A percentile compares a stretch with the other conserved stretches of the same genome.
Conservation (phyloP, 1,140 invertebrate species). For the Dryas iulia region DNA sequence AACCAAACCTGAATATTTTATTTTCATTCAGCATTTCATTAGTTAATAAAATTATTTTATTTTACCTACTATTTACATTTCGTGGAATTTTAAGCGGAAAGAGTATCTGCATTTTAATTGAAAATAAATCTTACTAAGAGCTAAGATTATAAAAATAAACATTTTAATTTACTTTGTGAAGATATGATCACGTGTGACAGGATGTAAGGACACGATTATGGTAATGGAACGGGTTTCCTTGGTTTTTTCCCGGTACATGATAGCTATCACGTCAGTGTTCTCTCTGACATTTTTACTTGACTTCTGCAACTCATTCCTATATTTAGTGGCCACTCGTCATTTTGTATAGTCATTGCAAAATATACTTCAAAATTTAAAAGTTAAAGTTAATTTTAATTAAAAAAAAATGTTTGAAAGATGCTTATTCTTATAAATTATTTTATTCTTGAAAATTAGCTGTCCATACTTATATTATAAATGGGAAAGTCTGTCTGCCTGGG, state of each 20-base stretch:
- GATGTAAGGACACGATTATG: conserved; percentile 8
- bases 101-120: conserved; percentile 1
- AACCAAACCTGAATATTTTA: not conserved
- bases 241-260: conserved; percentile 5
- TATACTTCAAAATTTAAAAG: no score
- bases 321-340: not conserved
- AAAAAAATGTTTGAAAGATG: no score
- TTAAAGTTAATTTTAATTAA: no score
- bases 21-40: no score
- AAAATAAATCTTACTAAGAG: not conserved
- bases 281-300: not conserved
- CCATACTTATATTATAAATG: no score
- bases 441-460: no score
- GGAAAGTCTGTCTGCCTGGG: no score
- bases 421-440: no score
- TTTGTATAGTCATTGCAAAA: not conserved
- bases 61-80: not conserved
- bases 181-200: conserved; percentile 18
- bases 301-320: not conserved
- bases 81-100: not conserved
- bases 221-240: conserved; percentile 6
- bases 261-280: not conserved
- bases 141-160: conserved; percentile 11
- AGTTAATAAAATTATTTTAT: not conserved
- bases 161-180: conserved; percentile 13